phyloP scores from a whole-genome alignment of 2,797 vertebrate genomes.

The Sebastes wilsoni region DNA sequence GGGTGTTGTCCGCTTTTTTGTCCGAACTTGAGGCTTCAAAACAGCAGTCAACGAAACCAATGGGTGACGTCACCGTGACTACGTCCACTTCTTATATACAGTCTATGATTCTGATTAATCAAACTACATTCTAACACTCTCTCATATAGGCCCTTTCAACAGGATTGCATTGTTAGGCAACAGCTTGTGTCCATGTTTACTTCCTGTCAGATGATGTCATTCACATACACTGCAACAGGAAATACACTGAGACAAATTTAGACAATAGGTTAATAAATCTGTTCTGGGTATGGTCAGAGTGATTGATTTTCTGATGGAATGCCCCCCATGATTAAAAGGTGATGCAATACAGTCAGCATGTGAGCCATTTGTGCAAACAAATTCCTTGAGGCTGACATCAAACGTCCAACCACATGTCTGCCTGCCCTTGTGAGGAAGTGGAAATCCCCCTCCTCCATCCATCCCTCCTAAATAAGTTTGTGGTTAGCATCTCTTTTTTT shows the following conservation, averaged over 20 bases:
- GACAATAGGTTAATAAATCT: too few relatives aligned
- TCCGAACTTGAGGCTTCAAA: too few relatives aligned
- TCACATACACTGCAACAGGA: too few relatives aligned
- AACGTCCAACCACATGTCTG: slow-evolving; percentile 72
- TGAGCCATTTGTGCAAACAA: slow-evolving; percentile 65
- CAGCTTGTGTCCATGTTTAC: too few relatives aligned
- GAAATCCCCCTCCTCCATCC: slow-evolving; percentile 63
- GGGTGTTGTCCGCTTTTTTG: too few relatives aligned
- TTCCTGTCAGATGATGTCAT: too few relatives aligned
- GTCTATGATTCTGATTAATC: neutral
- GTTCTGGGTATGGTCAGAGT: neutral
- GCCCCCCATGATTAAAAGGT: slow-evolving; percentile 6
- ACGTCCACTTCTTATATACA: neutral
- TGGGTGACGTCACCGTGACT: neutral
- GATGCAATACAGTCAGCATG: slow-evolving; percentile 47
- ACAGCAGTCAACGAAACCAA: too few relatives aligned
- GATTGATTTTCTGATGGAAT: neutral
- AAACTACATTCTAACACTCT: neutral
- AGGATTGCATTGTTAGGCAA: too few relatives aligned
- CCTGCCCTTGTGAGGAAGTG: slow-evolving; percentile 65
- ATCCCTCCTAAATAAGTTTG: slow-evolving; percentile 65
- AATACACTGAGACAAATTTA: too few relatives aligned
- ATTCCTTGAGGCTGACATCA: slow-evolving; percentile 73
- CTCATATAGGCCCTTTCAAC: neutral
- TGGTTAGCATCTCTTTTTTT: slow-evolving; percentile 62